These are phyloP conservation scores for Oxygymnocypris stewartii DNA, from an alignment of 2,113 vertebrate species.

Conservation along the genomic window DNA sequence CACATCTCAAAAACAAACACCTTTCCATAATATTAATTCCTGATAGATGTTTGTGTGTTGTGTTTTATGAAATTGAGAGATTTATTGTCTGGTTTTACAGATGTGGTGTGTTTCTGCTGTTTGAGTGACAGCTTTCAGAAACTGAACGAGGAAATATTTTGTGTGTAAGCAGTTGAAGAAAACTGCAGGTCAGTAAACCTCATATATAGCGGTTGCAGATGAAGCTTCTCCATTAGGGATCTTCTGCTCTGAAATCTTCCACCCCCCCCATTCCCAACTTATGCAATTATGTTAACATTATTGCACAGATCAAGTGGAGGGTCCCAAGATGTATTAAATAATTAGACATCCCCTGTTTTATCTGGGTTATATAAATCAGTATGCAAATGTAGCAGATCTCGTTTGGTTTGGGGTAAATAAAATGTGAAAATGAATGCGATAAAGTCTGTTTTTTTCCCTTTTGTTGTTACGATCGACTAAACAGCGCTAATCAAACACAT, in stretches of 20 bases:
- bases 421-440: slow-evolving; percentile 75
- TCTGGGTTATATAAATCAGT: slow-evolving; percentile 79
- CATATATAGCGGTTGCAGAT: not conserved
- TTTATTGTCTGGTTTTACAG: too few relatives aligned
- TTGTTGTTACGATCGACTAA: slow-evolving; percentile 70
- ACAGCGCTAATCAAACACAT: slow-evolving; percentile 72
- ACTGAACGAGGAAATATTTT: too few relatives aligned
- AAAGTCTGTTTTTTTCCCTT: slow-evolving; percentile 74
- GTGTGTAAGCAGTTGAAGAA: too few relatives aligned
- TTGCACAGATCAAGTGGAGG: slow-evolving; percentile 76
- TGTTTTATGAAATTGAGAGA: too few relatives aligned
- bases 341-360: slow-evolving; percentile 80
- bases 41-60: too few relatives aligned
- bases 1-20: too few relatives aligned
- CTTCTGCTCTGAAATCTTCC: slow-evolving; percentile 57
- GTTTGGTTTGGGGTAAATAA: slow-evolving; percentile 79
- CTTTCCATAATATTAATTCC: too few relatives aligned
- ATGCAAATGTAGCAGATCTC: slow-evolving; percentile 78
- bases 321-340: slow-evolving; percentile 82
- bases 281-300: slow-evolving; percentile 84
- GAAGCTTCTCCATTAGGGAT: not conserved
- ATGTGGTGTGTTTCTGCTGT: too few relatives aligned
- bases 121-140: too few relatives aligned
- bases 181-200: not conserved
- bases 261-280: slow-evolving; percentile 71